A percentile compares a stretch with the other conserved stretches of the same genome.
Evolutionary conservation across 2,113 vertebrate species (phyloP).

Genomic region (Phoxinus phoxinus): DNA sequence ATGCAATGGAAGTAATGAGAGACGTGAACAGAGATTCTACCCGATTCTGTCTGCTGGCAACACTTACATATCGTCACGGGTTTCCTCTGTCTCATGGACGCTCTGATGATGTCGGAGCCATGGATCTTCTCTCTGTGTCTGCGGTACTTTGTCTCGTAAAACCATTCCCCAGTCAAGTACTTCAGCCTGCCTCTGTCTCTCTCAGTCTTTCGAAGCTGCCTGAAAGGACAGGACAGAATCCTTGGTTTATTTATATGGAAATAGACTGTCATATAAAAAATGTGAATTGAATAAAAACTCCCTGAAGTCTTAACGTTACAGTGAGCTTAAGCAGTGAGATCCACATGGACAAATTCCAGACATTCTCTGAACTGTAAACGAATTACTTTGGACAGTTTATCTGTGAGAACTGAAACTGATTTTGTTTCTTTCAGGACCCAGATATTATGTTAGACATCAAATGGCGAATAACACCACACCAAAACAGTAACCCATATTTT

Average conservation of each 20-base stretch:
- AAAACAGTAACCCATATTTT: background rate
- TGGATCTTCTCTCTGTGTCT: conserved; percentile 89
- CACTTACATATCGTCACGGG: conserved; percentile 78
- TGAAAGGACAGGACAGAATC: conserved; percentile 56
- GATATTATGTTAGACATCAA: background rate
- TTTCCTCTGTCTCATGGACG: conserved; percentile 82
- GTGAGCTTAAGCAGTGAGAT: background rate
- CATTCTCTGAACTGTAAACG: conserved; percentile 16
- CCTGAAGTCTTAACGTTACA: background rate
- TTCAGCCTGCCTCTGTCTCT: conserved; percentile 80
- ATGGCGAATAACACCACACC: background rate
- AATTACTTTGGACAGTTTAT: background rate
- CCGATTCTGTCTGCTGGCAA: background rate
- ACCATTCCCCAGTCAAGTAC: conserved; percentile 95
- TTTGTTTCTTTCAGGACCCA: background rate
- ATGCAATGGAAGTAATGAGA: conserved; percentile 25
- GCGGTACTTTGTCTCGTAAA: conserved; percentile 91
- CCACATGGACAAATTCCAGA: conserved; percentile 19
- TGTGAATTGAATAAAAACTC: background rate
- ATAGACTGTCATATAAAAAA: background rate
- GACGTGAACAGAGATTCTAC: background rate
- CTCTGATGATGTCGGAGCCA: conserved; percentile 87
- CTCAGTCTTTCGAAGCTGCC: conserved; percentile 81
- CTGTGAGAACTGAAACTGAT: background rate
- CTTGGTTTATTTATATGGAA: too few species aligned